Evolutionary conservation across 2,888 invertebrate genomes (phyloP).

Genomic region (Ecdyonurus torrentis): DNA sequence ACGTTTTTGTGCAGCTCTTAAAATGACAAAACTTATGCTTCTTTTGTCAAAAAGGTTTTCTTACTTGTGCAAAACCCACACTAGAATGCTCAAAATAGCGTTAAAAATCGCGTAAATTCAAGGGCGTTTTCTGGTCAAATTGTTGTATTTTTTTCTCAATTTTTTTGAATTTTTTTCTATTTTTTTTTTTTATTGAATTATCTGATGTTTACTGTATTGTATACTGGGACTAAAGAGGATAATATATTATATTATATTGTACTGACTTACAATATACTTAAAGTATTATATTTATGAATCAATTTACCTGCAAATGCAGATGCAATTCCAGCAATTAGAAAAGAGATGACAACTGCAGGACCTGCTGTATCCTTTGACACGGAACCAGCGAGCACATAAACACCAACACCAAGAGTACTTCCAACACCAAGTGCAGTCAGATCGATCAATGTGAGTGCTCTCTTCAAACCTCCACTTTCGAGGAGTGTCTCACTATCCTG

Average conservation of each 20-base stretch:
- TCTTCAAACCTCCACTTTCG: conserved; percentile 29
- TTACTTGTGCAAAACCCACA: no score
- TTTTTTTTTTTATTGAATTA: background rate
- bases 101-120: no score
- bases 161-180: background rate
- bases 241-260: no score
- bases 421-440: conserved; percentile 69
- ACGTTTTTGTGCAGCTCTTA: no score
- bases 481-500: background rate
- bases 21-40: no score
- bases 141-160: no score
- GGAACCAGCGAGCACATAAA: conserved; percentile 75
- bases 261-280: no score
- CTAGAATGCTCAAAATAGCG: no score
- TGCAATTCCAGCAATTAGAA: conserved; percentile 79
- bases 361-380: conserved; percentile 68
- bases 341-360: conserved; percentile 72
- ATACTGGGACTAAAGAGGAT: no score
- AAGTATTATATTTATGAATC: background rate
- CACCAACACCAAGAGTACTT: conserved; percentile 74
- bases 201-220: background rate
- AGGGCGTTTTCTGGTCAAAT: no score
- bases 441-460: conserved; percentile 65
- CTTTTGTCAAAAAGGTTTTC: no score
- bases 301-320: conserved; percentile 71